phyloP scores from a whole-genome alignment of 1,140 invertebrate genomes.

The Drosophila auraria region DNA sequence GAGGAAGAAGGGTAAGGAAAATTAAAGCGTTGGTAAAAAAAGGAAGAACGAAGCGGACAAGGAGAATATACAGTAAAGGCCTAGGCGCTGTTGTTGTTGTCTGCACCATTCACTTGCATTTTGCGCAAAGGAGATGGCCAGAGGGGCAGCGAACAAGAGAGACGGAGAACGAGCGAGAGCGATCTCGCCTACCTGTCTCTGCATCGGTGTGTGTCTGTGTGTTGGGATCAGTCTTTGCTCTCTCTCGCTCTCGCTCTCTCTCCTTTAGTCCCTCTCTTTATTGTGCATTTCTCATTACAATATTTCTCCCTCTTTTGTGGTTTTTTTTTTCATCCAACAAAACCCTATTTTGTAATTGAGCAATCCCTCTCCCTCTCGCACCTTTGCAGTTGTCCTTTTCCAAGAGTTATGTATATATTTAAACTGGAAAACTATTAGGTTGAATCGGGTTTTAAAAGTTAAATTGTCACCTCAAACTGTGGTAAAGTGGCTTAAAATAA shows the following conservation, averaged over 20 bases:
- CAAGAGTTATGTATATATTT: background rate
- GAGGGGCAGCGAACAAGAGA: background rate
- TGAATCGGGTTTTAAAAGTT: background rate
- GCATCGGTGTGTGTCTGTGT: conserved; percentile 13
- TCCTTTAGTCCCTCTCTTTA: conserved; percentile 13
- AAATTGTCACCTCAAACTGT: no score
- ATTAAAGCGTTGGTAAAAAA: background rate
- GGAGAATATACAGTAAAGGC: conserved; percentile 23
- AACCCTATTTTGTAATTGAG: conserved; percentile 20
- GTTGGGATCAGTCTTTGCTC: conserved; percentile 35
- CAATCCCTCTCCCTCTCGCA: background rate
- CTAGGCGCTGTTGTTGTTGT: conserved; percentile 10
- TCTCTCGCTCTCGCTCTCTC: conserved; percentile 7
- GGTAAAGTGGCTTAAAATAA: background rate
- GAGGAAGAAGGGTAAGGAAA: conserved; percentile 31
- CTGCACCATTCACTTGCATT: conserved; percentile 50
- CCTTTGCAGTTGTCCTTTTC: background rate
- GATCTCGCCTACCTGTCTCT: conserved; percentile 15
- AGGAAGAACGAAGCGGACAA: conserved; percentile 4
- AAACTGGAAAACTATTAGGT: background rate
- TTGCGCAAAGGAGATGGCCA: conserved; percentile 29
- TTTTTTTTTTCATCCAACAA: conserved; percentile 21
- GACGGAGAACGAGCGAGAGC: background rate
- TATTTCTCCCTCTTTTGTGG: conserved; percentile 23
- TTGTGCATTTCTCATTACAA: conserved; percentile 29